Evolutionary conservation across 2,797 vertebrate genomes (phyloP), one percentile per base, ranked within the genome.

Genomic region (Notolepis coatsorum): DNA sequence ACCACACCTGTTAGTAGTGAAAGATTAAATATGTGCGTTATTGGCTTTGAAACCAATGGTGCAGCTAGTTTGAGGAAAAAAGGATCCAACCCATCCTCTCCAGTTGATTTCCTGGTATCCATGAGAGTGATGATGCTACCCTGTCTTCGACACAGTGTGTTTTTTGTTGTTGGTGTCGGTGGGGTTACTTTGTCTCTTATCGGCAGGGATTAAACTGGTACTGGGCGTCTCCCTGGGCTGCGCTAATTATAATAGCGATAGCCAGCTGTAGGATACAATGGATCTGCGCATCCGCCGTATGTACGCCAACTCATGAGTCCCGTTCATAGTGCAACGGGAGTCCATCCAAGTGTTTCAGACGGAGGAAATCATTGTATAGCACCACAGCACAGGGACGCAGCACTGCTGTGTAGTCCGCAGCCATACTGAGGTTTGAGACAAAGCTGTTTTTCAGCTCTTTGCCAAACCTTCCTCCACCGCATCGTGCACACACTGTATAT

Each of bases 351-450:
- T 38, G 15, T 52, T 60, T 73, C 38, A 64, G 25, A 54, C 45
- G 24, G 42, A 71, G 47, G 53, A 41, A 65, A 46, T 59, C 24
- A 43, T 48, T 49, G 53, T 61, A 49, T 70, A 69, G 61, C 52
- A 18, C 31, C 25, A 50, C 66, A 58, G 53, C 59, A 41, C 24
- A 25, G 49, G 45, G 27, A 53, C 62, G 48, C 57, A 64, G 62
- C 52, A 23, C 2, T 39, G 60, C 39, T 57, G 51, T 74, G 52
- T 48, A 55, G 48, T 54, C 56, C 13, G 17, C 39, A 45, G 56
- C 4, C 1, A 25, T 43, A 38, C 13, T 52, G 68, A 43, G 28
- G 27, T 58, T 6, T 9, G 51, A 59, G 62, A 51, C 13, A 55
- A 20, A 33, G 53, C 65, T 61, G 42, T 65, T 65, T n/a, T 46